phyloP scores from a whole-genome alignment of 2,113 vertebrate species.

The Sturnus vulgaris region DNA sequence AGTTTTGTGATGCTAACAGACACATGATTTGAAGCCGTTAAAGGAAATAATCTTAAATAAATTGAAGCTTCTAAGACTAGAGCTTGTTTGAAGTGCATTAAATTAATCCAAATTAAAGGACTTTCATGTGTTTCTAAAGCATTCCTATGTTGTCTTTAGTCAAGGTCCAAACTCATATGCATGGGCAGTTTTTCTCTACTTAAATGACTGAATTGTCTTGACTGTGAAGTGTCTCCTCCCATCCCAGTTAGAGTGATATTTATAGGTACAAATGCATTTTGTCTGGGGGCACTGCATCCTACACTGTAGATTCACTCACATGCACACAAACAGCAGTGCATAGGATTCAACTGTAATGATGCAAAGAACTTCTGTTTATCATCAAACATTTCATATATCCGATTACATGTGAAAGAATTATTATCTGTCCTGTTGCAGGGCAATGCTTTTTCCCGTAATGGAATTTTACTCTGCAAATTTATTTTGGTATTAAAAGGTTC shows the following conservation, averaged over 20 bases:
- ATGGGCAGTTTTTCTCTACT: not conserved
- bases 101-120: slow-evolving; percentile 46
- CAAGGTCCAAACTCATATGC: slow-evolving; percentile 23
- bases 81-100: slow-evolving; percentile 31
- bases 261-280: slow-evolving; percentile 16
- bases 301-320: not conserved
- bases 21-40: not conserved
- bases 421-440: slow-evolving; percentile 73
- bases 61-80: not conserved
- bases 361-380: slow-evolving; percentile 76
- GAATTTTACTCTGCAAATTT: slow-evolving; percentile 77
- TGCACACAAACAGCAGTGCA: not conserved
- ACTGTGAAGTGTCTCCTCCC: not conserved
- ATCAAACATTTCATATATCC: slow-evolving; percentile 76
- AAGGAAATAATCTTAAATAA: not conserved
- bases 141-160: slow-evolving; percentile 29
- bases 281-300: not conserved
- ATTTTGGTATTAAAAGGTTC: slow-evolving; percentile 81
- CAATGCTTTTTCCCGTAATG: slow-evolving; percentile 75
- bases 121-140: slow-evolving; percentile 13
- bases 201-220: not conserved
- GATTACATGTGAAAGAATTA: slow-evolving; percentile 74
- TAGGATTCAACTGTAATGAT: not conserved
- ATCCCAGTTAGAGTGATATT: not conserved
- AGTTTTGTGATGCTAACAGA: not conserved